Evolutionary conservation across 1,140 invertebrate genomes (phyloP).

Genomic region (Diplogasteroides magnus): DNA sequence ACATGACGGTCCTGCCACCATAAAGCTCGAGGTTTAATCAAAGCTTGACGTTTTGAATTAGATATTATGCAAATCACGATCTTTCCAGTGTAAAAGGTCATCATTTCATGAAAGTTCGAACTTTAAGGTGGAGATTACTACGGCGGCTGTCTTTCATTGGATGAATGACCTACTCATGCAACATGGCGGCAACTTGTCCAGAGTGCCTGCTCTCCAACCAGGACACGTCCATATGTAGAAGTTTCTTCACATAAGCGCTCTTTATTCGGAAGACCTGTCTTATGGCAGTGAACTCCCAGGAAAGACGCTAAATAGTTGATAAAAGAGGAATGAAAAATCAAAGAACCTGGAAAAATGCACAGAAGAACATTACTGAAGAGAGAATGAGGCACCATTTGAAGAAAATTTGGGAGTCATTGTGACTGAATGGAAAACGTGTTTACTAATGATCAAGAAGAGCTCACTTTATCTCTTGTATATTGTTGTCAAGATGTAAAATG

Average conservation of each 20-base stretch:
- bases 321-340: slow-evolving; percentile 10
- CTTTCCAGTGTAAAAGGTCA: no score
- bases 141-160: no score
- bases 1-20: background rate
- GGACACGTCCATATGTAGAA: slow-evolving; percentile 50
- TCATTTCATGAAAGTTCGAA: no score
- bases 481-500: slow-evolving; percentile 21
- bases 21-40: background rate
- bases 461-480: slow-evolving; percentile 34
- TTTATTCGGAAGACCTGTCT: slow-evolving; percentile 51
- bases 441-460: slow-evolving; percentile 38
- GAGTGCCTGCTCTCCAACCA: slow-evolving; percentile 51
- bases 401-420: background rate
- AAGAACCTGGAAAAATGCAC: slow-evolving; percentile 46
- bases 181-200: slow-evolving; percentile 48
- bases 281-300: slow-evolving; percentile 47
- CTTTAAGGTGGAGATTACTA: no score
- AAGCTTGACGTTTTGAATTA: no score
- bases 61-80: no score
- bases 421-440: slow-evolving; percentile 49
- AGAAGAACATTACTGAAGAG: slow-evolving; percentile 44
- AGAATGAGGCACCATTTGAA: slow-evolving; percentile 20
- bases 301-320: slow-evolving; percentile 40
- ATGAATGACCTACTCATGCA: slow-evolving; percentile 45
- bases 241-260: slow-evolving; percentile 47